Conservation (phyloP, 1,140 invertebrate genomes). For the Whitmania pigra region DNA sequence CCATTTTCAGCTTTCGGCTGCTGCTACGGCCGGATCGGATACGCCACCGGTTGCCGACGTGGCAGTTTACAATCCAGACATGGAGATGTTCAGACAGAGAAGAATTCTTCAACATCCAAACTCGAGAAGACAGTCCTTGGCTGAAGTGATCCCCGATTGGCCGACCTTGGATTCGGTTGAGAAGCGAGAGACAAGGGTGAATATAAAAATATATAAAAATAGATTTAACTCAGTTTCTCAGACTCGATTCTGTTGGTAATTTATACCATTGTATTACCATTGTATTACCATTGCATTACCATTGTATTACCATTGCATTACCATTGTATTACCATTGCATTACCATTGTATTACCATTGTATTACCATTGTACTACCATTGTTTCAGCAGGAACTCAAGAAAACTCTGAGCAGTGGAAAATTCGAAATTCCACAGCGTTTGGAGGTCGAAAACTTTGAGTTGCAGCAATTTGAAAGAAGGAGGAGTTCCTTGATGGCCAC, state of each 20-base stretch:
- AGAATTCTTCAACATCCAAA: slow-evolving; percentile 2
- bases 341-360: no score
- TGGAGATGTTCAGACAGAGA: slow-evolving; percentile 15
- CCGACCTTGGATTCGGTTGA: not conserved
- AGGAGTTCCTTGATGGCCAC: not conserved
- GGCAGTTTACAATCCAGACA: not conserved
- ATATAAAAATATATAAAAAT: no score
- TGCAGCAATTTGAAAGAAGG: slow-evolving; percentile 11
- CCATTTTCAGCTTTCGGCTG: no score
- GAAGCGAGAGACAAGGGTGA: not conserved
- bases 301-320: no score
- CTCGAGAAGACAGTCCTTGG: slow-evolving; percentile 14
- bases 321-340: no score
- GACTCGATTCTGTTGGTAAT: no score
- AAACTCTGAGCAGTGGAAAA: no score
- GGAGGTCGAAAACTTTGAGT: not conserved
- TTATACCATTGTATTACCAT: no score
- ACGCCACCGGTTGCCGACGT: not conserved
- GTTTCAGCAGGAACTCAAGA: no score
- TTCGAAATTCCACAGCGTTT: not conserved
- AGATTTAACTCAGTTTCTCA: no score
- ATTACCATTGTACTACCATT: no score
- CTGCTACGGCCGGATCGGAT: not conserved
- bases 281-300: no score
- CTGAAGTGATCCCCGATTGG: slow-evolving; percentile 16